phyloP scores from a whole-genome alignment of 2,113 vertebrate species.

The Syngnathoides biaculeatus region DNA sequence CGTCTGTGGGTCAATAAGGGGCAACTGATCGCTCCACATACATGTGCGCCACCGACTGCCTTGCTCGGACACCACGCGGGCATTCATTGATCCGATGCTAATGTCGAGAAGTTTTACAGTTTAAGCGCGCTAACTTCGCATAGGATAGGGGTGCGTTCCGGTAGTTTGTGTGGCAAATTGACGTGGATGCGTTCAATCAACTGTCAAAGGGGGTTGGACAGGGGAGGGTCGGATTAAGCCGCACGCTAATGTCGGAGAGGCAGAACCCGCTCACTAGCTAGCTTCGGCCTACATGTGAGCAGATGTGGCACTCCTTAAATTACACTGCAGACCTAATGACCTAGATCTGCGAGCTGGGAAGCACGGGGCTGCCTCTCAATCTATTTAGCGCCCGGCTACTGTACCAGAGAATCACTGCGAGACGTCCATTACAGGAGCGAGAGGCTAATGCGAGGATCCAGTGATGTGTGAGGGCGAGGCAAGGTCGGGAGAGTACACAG shows the following conservation, averaged over 20 bases:
- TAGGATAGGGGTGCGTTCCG: neutral
- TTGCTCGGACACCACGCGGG: slow-evolving; percentile 22
- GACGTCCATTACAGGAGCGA: neutral
- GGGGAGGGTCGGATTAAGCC: slow-evolving; percentile 40
- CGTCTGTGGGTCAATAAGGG: slow-evolving; percentile 63
- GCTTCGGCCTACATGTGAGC: slow-evolving; percentile 58
- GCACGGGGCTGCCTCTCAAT: slow-evolving; percentile 44
- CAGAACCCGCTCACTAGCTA: slow-evolving; percentile 24
- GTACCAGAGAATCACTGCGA: neutral
- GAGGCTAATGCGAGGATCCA: neutral
- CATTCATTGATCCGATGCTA: neutral
- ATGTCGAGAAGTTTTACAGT: no score
- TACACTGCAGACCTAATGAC: slow-evolving; percentile 71
- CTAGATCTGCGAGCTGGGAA: slow-evolving; percentile 55
- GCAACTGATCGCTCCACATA: slow-evolving; percentile 35
- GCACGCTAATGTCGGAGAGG: slow-evolving; percentile 42
- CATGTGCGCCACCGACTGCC: slow-evolving; percentile 44
- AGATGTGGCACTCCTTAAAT: slow-evolving; percentile 68
- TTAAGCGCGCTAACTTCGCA: neutral
- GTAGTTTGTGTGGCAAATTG: neutral
- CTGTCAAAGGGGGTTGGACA: slow-evolving; percentile 24
- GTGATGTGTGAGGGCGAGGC: neutral
- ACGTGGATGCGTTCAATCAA: slow-evolving; percentile 39
- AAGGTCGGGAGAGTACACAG: neutral
- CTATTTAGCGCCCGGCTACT: slow-evolving; percentile 31